Conservation (phyloP, 2,113 vertebrate genomes). For the Cyphomyrus discorhynchus region DNA sequence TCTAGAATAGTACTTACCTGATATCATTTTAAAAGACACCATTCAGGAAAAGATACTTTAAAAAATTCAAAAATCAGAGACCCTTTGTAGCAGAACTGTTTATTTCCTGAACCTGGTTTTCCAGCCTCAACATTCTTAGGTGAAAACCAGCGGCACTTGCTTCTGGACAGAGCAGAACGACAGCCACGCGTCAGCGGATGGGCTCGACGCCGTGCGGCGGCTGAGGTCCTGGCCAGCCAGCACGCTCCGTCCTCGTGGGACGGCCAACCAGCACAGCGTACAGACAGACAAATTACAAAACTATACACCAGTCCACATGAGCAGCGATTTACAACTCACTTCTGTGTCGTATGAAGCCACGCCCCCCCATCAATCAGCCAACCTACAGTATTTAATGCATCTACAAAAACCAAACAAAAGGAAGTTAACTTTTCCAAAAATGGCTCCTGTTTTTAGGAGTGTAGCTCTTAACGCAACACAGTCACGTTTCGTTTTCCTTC, state of each 20-base stretch:
- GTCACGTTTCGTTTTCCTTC: not conserved
- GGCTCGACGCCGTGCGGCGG: not conserved
- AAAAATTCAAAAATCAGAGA: not conserved
- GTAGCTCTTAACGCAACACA: not conserved
- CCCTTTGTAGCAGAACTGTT: not conserved
- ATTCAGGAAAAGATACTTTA: not conserved
- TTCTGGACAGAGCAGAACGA: not conserved
- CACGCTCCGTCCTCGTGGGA: not conserved
- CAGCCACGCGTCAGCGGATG: not conserved
- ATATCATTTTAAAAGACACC: not conserved
- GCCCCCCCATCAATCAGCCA: constrained; percentile 5
- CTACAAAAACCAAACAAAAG: constrained; percentile 17
- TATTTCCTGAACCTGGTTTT: constrained; percentile 2
- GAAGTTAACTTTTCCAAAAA: not conserved
- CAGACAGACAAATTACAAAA: constrained; percentile 54
- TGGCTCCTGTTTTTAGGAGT: constrained; percentile 7
- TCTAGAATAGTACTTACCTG: not conserved
- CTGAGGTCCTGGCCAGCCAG: not conserved
- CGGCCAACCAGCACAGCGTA: constrained; percentile 30
- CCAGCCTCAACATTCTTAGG: not conserved
- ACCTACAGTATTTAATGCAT: constrained; percentile 8
- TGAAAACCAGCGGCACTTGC: not conserved
- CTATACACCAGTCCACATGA: constrained; percentile 54
- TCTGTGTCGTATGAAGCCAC: constrained; percentile 32
- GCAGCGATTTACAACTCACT: constrained; percentile 51